Percentiles rank a stretch among this genome's conserved stretches.
Conservation (phyloP, 2,113 vertebrate species). For the Motacilla alba region DNA sequence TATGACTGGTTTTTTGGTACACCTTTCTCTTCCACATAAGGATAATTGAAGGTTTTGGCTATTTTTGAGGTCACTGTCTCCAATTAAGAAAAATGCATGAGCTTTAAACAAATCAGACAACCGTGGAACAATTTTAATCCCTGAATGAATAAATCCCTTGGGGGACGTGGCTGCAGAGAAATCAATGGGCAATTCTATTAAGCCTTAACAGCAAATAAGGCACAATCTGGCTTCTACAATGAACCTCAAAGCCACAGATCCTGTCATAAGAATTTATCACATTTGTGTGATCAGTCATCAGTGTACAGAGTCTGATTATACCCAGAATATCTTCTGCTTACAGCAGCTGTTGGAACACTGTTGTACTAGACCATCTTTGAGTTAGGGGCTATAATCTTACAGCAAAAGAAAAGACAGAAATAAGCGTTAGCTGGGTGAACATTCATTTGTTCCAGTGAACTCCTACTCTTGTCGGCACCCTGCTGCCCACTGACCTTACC, state of each 20-base stretch:
- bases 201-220: constrained; percentile 47
- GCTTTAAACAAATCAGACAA: constrained; percentile 37
- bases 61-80: constrained; percentile 25
- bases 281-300: not conserved
- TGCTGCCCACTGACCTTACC: not conserved
- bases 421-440: not conserved
- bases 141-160: constrained; percentile 29
- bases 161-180: not conserved
- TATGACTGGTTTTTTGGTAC: not conserved
- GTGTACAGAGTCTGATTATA: not conserved
- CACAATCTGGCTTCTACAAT: constrained; percentile 42
- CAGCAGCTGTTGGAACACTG: not conserved
- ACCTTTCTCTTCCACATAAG: not conserved
- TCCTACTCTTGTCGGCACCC: not conserved
- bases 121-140: constrained; percentile 55
- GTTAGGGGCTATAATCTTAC: not conserved
- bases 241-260: constrained; percentile 41
- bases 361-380: not conserved
- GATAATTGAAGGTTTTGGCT: not conserved
- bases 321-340: not conserved
- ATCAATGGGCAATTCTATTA: constrained; percentile 42
- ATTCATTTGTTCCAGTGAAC: not conserved
- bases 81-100: constrained; percentile 27
- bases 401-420: not conserved
- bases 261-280: constrained; percentile 49